Percentiles rank a stretch among this genome's conserved stretches.
These are phyloP conservation scores for Neuroterus valhalla DNA, from an alignment of 1,140 invertebrate genomes.

Conservation along the genomic window DNA sequence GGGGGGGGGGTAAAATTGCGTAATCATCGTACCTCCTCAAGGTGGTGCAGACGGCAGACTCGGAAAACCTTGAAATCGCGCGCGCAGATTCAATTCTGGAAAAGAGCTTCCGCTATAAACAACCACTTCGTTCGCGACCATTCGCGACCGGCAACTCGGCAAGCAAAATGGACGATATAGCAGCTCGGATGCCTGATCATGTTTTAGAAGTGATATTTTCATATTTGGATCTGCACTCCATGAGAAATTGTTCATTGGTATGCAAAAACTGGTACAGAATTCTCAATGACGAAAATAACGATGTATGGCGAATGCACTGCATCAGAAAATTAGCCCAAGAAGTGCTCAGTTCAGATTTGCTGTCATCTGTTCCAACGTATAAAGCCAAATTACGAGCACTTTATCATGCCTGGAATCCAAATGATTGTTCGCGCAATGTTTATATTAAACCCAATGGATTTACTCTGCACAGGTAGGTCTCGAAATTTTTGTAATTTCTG, in stretches of 20 bases:
- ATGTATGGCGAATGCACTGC: conserved; percentile 96
- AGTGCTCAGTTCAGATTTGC: conserved; percentile 93
- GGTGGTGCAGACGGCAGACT: too few species aligned
- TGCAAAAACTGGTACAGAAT: conserved; percentile 95
- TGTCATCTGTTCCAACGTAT: conserved; percentile 91
- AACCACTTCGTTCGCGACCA: too few species aligned
- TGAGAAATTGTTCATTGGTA: conserved; percentile 92
- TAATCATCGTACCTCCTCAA: too few species aligned
- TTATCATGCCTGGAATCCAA: conserved; percentile 97
- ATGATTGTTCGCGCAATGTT: conserved; percentile 97
- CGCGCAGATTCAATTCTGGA: too few species aligned
- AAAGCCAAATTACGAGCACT: conserved; percentile 96
- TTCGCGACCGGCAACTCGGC: conserved; percentile 54
- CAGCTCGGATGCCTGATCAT: conserved; percentile 79
- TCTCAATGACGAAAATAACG: conserved; percentile 95
- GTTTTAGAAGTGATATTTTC: conserved; percentile 96
- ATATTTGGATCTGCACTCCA: conserved; percentile 90
- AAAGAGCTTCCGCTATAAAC: too few species aligned
- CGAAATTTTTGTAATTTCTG: conserved; percentile 13
- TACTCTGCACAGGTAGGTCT: conserved; percentile 88
- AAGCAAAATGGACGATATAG: conserved; percentile 70
- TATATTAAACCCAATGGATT: conserved; percentile 98
- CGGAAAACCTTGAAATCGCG: too few species aligned
- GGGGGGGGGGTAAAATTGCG: too few species aligned
- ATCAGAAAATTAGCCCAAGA: conserved; percentile 91